phyloP scores from a whole-genome alignment of 2,888 invertebrate genomes.

The Phalera bucephala region DNA sequence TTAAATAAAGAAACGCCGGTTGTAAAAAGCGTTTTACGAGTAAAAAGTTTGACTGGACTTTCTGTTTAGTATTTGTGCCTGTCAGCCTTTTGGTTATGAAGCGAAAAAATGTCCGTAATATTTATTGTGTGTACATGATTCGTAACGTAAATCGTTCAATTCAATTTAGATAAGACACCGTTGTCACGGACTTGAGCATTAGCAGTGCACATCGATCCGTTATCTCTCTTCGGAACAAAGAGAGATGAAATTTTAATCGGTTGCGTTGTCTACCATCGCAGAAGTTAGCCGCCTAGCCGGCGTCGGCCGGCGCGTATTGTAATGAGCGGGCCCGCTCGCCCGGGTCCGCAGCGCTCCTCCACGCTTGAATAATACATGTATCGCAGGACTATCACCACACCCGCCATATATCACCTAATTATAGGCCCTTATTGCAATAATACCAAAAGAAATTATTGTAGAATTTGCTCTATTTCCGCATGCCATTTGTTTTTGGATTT shows the following conservation, averaged over 20 bases:
- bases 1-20: no score
- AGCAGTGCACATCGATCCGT: slow-evolving; percentile 68
- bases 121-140: no score
- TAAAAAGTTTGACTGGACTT: no score
- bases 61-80: no score
- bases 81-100: no score
- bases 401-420: not conserved
- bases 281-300: slow-evolving; percentile 59
- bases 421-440: not conserved
- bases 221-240: slow-evolving; percentile 70
- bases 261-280: slow-evolving; percentile 64
- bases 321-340: slow-evolving; percentile 51
- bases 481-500: no score
- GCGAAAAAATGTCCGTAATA: no score
- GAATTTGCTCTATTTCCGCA: not conserved
- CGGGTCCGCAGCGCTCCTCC: slow-evolving; percentile 30
- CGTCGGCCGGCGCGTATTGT: slow-evolving; percentile 57
- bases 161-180: slow-evolving; percentile 58
- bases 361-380: slow-evolving; percentile 52
- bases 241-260: slow-evolving; percentile 80
- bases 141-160: slow-evolving; percentile 62
- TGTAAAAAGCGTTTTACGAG: no score
- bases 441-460: not conserved
- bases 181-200: slow-evolving; percentile 54
- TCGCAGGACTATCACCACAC: slow-evolving; percentile 17